A percentile compares a stretch with the other conserved stretches of the same genome.
Evolutionary conservation across 2,797 vertebrate genomes (phyloP).

Genomic region (Lacerta viridis): DNA sequence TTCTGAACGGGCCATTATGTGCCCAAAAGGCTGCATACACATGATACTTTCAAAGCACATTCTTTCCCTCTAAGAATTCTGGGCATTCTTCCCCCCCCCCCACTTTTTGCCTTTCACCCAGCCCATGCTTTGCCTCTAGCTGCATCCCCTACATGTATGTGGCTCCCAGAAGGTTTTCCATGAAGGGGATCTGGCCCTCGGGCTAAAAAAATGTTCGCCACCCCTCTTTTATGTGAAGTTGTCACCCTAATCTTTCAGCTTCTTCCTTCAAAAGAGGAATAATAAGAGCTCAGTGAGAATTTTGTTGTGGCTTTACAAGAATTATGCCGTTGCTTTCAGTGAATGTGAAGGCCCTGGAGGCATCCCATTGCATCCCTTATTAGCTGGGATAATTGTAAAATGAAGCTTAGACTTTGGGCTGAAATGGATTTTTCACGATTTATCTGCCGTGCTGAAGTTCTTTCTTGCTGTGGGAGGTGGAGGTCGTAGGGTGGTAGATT

Average conservation of each 20-base stretch:
- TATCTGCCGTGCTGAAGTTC: constrained; percentile 18
- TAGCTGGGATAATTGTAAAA: not conserved
- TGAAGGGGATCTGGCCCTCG: no score
- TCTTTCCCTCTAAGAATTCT: no score
- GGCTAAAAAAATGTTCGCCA: not conserved
- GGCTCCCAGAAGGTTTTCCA: no score
- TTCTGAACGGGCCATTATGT: no score
- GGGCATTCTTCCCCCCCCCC: no score
- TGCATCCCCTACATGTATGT: no score
- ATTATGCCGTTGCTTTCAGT: not conserved
- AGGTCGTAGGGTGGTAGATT: constrained; percentile 20
- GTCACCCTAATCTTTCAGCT: not conserved
- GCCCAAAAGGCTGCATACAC: no score
- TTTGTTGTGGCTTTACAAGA: not conserved
- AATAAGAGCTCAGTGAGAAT: not conserved
- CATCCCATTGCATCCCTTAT: not conserved
- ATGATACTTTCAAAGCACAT: no score
- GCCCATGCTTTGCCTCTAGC: no score
- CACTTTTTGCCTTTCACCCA: no score
- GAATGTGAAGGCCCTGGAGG: not conserved
- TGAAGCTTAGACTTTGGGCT: not conserved
- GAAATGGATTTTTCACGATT: constrained; percentile 21
- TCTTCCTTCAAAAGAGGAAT: not conserved
- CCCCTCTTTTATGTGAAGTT: not conserved
- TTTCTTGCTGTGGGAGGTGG: constrained; percentile 4